These are phyloP conservation scores for Limnothrissa miodon DNA, from an alignment of 2,113 vertebrate genomes.

Conservation along the genomic window DNA sequence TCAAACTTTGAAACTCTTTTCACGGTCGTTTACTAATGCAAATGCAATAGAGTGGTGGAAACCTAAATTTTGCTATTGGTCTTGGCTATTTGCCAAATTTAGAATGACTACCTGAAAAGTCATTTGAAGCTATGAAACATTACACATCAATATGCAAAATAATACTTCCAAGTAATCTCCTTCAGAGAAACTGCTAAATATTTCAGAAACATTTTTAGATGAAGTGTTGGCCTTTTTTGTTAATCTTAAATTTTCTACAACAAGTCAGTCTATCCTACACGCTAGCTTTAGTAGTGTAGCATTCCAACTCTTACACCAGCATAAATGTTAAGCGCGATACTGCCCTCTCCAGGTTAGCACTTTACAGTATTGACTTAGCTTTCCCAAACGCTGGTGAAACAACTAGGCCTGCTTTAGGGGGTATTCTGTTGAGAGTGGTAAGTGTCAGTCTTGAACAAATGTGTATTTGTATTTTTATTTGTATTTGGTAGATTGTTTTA, in stretches of 20 bases:
- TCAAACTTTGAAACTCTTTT: too few species aligned
- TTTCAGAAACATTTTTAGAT: not conserved
- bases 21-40: too few species aligned
- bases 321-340: not conserved
- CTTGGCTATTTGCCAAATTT: too few species aligned
- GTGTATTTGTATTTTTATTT: not conserved
- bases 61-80: too few species aligned
- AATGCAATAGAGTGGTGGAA: too few species aligned
- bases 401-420: not conserved
- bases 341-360: not conserved
- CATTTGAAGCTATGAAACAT: not conserved
- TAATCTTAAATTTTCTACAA: too few species aligned
- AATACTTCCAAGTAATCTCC: not conserved
- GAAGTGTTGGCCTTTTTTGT: too few species aligned
- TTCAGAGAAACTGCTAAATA: not conserved
- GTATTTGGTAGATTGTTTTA: not conserved
- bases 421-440: not conserved
- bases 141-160: not conserved
- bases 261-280: too few species aligned
- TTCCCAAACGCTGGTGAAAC: too few species aligned
- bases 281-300: not conserved
- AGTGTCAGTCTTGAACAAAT: not conserved
- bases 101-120: not conserved
- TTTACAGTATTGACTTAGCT: not conserved
- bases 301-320: not conserved